Evolutionary conservation across 2,113 vertebrate genomes (phyloP).

Genomic region (Microcebus jonahi): DNA sequence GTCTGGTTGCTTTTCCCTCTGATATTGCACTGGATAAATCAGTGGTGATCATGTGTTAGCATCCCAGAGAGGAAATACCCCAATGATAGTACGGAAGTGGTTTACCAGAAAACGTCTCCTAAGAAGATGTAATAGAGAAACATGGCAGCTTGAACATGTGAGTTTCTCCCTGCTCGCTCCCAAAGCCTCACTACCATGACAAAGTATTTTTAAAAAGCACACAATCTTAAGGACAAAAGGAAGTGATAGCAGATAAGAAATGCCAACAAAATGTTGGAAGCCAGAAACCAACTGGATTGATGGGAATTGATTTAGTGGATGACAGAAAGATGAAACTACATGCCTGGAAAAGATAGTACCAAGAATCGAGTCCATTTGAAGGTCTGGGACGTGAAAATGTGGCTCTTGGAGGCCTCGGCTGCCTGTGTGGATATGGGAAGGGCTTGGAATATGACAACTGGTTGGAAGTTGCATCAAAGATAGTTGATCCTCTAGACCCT

Average conservation of each 20-base stretch:
- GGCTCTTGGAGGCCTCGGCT: not conserved
- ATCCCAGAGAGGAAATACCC: constrained; percentile 38
- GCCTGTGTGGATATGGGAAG: not conserved
- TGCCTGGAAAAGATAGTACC: not conserved
- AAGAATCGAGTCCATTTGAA: not conserved
- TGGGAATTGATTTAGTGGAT: not conserved
- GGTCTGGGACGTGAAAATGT: not conserved
- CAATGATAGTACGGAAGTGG: not conserved
- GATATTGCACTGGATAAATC: constrained; percentile 33
- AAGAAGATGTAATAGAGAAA: constrained; percentile 31
- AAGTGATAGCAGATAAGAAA: constrained; percentile 8
- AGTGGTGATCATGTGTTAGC: constrained; percentile 36
- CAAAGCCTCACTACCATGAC: not conserved
- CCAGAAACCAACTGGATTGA: not conserved
- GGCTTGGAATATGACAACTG: not conserved
- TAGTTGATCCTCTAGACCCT: not conserved
- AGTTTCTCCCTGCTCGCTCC: not conserved
- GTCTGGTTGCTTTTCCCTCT: constrained; percentile 5
- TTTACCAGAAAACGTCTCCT: not conserved
- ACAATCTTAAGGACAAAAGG: constrained; percentile 20
- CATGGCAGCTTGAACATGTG: not conserved
- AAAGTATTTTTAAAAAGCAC: not conserved
- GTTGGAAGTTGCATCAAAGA: not conserved
- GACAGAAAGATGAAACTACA: not conserved
- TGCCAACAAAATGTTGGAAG: constrained; percentile 1